phyloP scores from a whole-genome alignment of 1,140 invertebrate species.

The Apis laboriosa region DNA sequence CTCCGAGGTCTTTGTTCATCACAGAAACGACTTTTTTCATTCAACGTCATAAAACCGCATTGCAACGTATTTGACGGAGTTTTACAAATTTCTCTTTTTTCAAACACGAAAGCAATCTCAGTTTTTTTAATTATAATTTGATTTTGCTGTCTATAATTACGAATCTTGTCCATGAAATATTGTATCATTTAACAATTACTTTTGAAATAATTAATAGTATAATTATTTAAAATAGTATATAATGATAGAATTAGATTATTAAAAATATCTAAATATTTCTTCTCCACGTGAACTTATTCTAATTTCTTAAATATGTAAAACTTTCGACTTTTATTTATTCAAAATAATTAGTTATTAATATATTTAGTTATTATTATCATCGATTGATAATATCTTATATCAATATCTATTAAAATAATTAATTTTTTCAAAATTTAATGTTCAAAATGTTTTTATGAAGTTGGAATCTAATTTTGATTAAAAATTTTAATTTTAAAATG shows the following conservation, averaged over 20 bases:
- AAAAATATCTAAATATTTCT: background rate
- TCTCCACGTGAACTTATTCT: no score
- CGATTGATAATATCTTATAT: no score
- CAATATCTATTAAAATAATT: no score
- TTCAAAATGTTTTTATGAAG: no score
- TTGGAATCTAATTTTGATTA: no score
- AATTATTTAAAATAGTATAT: background rate
- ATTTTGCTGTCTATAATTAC: background rate
- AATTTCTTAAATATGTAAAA: no score
- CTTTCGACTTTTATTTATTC: no score
- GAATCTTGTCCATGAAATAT: background rate
- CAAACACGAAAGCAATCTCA: background rate
- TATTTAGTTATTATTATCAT: no score
- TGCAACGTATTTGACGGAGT: background rate
- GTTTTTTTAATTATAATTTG: background rate
- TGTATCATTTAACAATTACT: background rate
- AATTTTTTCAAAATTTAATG: no score
- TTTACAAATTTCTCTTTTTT: background rate
- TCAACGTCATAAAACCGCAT: slow-evolving; percentile 26
- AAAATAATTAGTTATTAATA: no score
- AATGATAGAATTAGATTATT: background rate
- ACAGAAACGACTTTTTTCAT: slow-evolving; percentile 6
- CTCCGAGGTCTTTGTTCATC: background rate
- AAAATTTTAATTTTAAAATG: no score
- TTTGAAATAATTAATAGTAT: background rate